phyloP scores from a whole-genome alignment of 2,888 invertebrate genomes.

The Ecliptopera silaceata region DNA sequence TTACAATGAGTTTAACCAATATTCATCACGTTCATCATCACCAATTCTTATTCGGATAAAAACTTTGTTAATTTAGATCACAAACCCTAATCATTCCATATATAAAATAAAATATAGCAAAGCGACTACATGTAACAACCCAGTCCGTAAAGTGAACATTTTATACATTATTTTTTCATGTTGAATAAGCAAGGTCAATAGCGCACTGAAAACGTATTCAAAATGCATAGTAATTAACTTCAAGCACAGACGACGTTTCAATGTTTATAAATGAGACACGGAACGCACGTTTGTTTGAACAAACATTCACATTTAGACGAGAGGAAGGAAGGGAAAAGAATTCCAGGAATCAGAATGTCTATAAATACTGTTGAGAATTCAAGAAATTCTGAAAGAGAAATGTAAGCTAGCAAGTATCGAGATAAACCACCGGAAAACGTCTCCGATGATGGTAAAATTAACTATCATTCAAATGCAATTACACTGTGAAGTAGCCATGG shows the following conservation, averaged over 20 bases:
- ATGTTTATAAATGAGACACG: conserved; percentile 38
- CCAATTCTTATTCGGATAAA: no score
- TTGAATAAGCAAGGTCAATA: conserved; percentile 14
- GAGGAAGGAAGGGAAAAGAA: conserved; percentile 11
- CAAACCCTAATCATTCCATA: no score
- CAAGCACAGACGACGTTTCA: conserved; percentile 18
- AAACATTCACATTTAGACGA: conserved; percentile 18
- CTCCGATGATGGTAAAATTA: conserved; percentile 52
- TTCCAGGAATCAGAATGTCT: conserved; percentile 3
- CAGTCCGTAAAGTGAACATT: neutral
- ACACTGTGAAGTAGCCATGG: conserved; percentile 44
- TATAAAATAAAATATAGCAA: no score
- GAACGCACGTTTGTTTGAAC: conserved; percentile 19
- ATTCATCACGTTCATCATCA: no score
- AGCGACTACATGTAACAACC: no score
- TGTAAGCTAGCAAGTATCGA: conserved; percentile 31
- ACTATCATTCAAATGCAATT: conserved; percentile 58
- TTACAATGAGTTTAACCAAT: no score
- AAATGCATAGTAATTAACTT: conserved; percentile 25
- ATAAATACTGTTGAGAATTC: neutral
- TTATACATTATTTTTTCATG: neutral
- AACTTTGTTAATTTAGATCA: no score
- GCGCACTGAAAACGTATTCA: conserved; percentile 20
- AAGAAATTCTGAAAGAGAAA: conserved; percentile 30
- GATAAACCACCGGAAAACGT: conserved; percentile 48